A percentile compares a stretch with the other conserved stretches of the same genome.
Evolutionary conservation across 2,113 vertebrate genomes (phyloP).

Genomic region (Macrotus californicus): DNA sequence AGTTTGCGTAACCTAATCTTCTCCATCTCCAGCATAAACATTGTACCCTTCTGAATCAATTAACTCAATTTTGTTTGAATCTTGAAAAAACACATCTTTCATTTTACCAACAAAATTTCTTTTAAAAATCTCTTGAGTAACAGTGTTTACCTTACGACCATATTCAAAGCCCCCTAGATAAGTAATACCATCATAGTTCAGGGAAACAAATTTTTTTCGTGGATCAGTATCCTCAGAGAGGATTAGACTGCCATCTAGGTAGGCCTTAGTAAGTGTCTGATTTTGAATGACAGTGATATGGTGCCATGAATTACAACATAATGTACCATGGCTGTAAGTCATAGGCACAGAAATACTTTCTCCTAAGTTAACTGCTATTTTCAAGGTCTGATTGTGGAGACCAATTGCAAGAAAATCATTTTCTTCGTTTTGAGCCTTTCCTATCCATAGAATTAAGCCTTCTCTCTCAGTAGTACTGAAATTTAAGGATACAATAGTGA

Average conservation of each 20-base stretch:
- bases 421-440: constrained; percentile 83
- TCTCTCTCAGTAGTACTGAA: constrained; percentile 79
- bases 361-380: constrained; percentile 87
- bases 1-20: constrained; percentile 47
- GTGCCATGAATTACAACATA: constrained; percentile 82
- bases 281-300: constrained; percentile 80
- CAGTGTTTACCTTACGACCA: constrained; percentile 72
- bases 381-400: constrained; percentile 81
- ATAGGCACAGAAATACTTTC: constrained; percentile 81
- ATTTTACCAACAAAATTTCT: constrained; percentile 84
- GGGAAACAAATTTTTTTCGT: constrained; percentile 82
- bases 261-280: constrained; percentile 82
- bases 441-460: constrained; percentile 86
- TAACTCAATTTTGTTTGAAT: constrained; percentile 80
- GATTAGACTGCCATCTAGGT: constrained; percentile 78
- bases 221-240: constrained; percentile 85
- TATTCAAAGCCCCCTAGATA: constrained; percentile 91
- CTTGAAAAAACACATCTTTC: constrained; percentile 86
- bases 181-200: constrained; percentile 84
- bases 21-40: constrained; percentile 78
- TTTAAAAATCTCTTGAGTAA: constrained; percentile 85
- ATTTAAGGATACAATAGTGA: constrained; percentile 83
- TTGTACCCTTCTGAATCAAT: constrained; percentile 86
- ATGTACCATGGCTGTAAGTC: constrained; percentile 55
- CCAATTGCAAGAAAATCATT: constrained; percentile 88